Base-by-base conservation (phyloP, 1,140 invertebrate species). In the Ericerus pela region DNA sequence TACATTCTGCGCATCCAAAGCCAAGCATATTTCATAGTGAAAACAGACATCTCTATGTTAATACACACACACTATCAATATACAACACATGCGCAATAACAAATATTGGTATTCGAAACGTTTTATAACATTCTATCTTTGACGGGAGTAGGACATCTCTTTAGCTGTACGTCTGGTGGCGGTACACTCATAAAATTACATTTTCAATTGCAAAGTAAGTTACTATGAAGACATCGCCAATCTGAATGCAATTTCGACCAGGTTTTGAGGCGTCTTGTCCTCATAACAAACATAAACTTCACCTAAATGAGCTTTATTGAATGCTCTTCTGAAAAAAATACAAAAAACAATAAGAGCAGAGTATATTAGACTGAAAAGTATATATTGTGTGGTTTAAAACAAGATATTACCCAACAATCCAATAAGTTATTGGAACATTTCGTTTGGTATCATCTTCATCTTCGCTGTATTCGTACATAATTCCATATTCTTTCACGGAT, bases 261-360 rank as follows among this genome's bases (percentile, higher is more conserved):
- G 72, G 72, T 88, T 87, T 67, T 88, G 84, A 0, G 84, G 82
- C 8, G 82, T 75, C 38, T 76, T 76, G 58, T 87, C 83, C 57
- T 83, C 75, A 66, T 86, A 85, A 67, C 85, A 88, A 24, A 88
- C 73, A 63, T 86, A 89, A 0, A 88, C 69, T 67, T 88, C 84
- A 62, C 79, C 75, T 6, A 78, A 74, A 62, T 82, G 76, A 0
- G 82, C 82, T 41, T 76, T 75, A 55, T 77, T 78, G 64, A 85
- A 85, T 6, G 86, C 67, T 28, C 83, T 70, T 20, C 81, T 83
- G 68, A 69, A 75, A 57, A 56, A 47, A 47, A 47, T 6, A 51
- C 30, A 57, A 30, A 52, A 36, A 51, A 33, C 22, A 51, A 57
- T 31, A 2, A n/a, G 52, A 29, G 20, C 10, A n/a, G 10, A n/a